phyloP scores from a whole-genome alignment of 2,888 invertebrate genomes.

The Yponomeuta plumbellus region DNA sequence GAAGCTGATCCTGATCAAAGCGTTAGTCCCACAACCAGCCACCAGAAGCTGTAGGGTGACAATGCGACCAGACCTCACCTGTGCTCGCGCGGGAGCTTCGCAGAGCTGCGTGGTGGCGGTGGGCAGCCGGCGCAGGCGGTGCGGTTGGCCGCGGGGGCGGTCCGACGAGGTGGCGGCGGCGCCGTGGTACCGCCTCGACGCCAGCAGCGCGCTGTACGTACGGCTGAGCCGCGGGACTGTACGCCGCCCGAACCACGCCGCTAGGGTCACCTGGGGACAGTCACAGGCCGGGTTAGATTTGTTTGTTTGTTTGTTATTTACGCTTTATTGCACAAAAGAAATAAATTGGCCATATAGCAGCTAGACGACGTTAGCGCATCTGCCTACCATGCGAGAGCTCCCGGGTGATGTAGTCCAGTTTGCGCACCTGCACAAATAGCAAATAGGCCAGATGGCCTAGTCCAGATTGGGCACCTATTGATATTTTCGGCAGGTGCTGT shows the following conservation, averaged over 20 bases:
- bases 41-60: neutral
- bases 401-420: no score
- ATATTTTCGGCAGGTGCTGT: no score
- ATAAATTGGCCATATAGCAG: no score
- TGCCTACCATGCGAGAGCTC: no score
- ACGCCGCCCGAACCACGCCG: constrained; percentile 57
- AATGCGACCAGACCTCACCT: constrained; percentile 63
- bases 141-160: constrained; percentile 42
- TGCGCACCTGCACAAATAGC: no score
- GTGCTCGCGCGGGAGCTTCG: constrained; percentile 62
- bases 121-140: constrained; percentile 53
- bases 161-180: constrained; percentile 27
- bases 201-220: constrained; percentile 48
- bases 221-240: constrained; percentile 33
- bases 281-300: no score
- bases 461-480: no score
- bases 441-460: no score
- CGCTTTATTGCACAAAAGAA: no score
- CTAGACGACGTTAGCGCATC: no score
- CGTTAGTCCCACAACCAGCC: constrained; percentile 1
- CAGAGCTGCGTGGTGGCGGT: constrained; percentile 60
- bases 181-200: constrained; percentile 40
- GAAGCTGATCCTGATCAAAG: no score
- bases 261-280: constrained; percentile 51
- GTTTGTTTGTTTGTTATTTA: no score